Percentiles rank a stretch among this genome's conserved stretches.
These are phyloP conservation scores for Propithecus deckenii DNA, from an alignment of 2,797 vertebrate species.

Conservation along the genomic window DNA sequence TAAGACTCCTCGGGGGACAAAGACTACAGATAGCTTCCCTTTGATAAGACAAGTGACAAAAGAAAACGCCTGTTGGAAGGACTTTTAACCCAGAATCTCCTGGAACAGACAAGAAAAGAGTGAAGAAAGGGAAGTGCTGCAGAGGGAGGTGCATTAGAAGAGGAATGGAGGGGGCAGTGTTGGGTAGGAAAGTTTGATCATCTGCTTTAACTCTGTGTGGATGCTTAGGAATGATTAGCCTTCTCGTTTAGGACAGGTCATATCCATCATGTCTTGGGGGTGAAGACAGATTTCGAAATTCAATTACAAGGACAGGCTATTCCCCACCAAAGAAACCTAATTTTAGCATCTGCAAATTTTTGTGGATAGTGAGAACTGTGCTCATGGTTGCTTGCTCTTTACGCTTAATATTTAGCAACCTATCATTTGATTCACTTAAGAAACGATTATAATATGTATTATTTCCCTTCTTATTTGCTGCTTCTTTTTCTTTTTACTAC, in stretches of 20 bases:
- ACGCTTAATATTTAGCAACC: neutral
- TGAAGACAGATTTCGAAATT: neutral
- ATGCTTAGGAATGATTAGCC: neutral
- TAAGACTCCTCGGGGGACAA: neutral
- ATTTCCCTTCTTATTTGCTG: neutral
- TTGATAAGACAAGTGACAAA: neutral
- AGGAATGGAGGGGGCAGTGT: too few species aligned
- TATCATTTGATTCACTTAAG: neutral
- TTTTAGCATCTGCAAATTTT: neutral
- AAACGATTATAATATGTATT: neutral
- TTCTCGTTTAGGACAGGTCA: neutral
- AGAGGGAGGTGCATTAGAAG: too few species aligned
- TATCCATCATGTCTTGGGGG: neutral
- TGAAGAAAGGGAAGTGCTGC: neutral
- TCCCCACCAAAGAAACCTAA: neutral
- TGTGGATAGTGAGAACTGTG: neutral
- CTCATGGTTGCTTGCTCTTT: neutral
- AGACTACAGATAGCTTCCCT: neutral
- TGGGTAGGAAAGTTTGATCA: neutral
- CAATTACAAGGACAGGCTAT: neutral
- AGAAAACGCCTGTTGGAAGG: neutral
- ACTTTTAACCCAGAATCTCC: neutral
- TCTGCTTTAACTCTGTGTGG: neutral
- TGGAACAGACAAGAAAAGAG: neutral
- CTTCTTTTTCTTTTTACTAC: neutral